Base-by-base conservation (phyloP, 2,797 vertebrate genomes). In the Babyrousa celebensis region DNA sequence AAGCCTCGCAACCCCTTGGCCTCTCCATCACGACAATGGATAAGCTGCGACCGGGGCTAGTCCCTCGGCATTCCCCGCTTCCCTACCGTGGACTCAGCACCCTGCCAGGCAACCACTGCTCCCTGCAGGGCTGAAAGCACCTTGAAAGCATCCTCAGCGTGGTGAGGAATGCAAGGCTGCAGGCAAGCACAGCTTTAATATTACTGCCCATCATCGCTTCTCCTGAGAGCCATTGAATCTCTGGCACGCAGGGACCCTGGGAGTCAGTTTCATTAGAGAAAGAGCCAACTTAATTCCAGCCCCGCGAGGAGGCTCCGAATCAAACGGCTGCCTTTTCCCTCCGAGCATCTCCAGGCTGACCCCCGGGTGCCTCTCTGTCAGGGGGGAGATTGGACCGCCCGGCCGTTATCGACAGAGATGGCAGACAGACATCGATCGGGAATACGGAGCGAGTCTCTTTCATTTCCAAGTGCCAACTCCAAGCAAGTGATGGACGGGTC, bases 341-440 rank as follows among this genome's bases (percentile, higher is more conserved):
- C 80, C 74, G 58, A 95, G 79, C 74, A 21, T 88, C 89, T 94
- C 63, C 85, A 71, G 0, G 93, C 89, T 80, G 94, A 97, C 91
- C 95, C 54, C 48, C 1, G 7, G 90, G 63, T 17, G 91, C 79
- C 92, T 85, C 83, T 56, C 89, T 94, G 63, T 92, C 89, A 85
- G 63, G 90, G 97, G 80, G 82, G 82, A 91, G 96, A 97, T 85
- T 67, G 77, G 95, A 84, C 96, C 68, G 7, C 0, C 93, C 12
- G 54, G 93, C 91, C 36, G 27, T 85, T 93, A 89, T 88, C 56
- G 52, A 65, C 91, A 62, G 88, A 54, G 86, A 77, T 54, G 96
- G 93, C 67, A 92, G 92, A 94, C 86, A 1, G 97, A 96, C 98
- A 97, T 95, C 86, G 97, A 97, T 94, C 77, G 82, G 87, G 97